Evolutionary conservation across 2,888 invertebrate species (phyloP), one percentile per base, ranked within the genome.

Genomic region (Leucophenga maculata): DNA sequence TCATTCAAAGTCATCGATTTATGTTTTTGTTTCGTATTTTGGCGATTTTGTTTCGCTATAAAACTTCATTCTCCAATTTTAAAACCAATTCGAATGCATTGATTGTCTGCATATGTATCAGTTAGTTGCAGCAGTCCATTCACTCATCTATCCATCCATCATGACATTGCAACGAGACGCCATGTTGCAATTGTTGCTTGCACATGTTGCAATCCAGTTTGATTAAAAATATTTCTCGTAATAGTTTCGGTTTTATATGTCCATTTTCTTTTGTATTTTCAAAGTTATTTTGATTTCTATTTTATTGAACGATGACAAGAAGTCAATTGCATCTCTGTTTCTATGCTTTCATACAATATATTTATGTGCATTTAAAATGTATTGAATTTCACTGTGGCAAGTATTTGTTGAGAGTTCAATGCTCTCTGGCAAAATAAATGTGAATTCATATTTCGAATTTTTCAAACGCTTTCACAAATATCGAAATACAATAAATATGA

Each of bases 1-100:
- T 81, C 80, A 81, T 81, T 80, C 82, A 82, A 81, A 81, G 80
- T 80, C 80, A 80, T 69, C 78, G 79, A 75, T 78, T 77, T 81
- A 71, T 73, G 78, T 81, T 78, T 75, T 57, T 50, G 26, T 26
- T 67, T 14, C 1, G 82, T 75, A 77, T 78, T 77, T 78, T 80
- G 78, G 74, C 81, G 78, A 81, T 80, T 77, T 60, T 60, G 9
- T 46, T 11, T 64, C 13, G 39, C 18, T 64, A 13, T n/a, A 57
- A n/a, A 26, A 57, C 31, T 26, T 26, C 13, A 14, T 57, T 22
- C 31, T 26, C 20, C 31, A 22, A 54, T 13, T 54, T 54, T 18
- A 18, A 18, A 18, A 13, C 14, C 59, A 11, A 13, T 16, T 55
- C 26, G 13, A 13, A 20, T 22, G 20, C 9, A n/a, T 55, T 55